A percentile compares a stretch with the other conserved stretches of the same genome.
Evolutionary conservation across 2,797 vertebrate species (phyloP).

Genomic region (Dromococcyx pavoninus): DNA sequence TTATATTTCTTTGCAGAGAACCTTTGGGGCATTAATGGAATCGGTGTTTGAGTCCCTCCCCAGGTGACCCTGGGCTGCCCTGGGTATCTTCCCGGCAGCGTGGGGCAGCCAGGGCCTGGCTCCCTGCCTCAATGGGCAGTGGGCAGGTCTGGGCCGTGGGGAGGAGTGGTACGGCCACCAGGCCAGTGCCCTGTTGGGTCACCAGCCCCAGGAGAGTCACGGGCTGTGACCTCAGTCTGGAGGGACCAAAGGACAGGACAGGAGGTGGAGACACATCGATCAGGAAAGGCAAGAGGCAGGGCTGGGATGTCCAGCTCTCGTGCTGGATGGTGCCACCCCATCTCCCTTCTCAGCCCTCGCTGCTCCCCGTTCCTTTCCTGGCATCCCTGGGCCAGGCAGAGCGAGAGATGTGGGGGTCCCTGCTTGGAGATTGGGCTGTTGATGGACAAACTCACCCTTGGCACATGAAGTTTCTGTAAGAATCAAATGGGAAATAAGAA

Average conservation of each 20-base stretch:
- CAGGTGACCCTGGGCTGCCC: neutral
- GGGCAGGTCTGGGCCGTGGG: neutral
- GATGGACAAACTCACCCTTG: fast-evolving
- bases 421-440: fast-evolving
- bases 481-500: neutral
- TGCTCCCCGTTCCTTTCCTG: neutral
- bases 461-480: fast-evolving
- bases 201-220: neutral
- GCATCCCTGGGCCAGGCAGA: neutral
- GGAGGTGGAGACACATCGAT: fast-evolving
- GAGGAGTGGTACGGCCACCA: neutral
- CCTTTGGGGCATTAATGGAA: neutral
- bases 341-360: fast-evolving
- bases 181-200: neutral
- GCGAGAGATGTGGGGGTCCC: fast-evolving
- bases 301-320: fast-evolving
- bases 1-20: constrained; percentile 19
- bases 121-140: neutral
- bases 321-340: fast-evolving
- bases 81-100: neutral
- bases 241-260: fast-evolving
- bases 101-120: neutral
- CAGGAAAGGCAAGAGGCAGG: neutral
- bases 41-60: neutral
- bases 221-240: neutral